phyloP scores from a whole-genome alignment of 2,797 vertebrate species.

The Cynopterus sphinx region DNA sequence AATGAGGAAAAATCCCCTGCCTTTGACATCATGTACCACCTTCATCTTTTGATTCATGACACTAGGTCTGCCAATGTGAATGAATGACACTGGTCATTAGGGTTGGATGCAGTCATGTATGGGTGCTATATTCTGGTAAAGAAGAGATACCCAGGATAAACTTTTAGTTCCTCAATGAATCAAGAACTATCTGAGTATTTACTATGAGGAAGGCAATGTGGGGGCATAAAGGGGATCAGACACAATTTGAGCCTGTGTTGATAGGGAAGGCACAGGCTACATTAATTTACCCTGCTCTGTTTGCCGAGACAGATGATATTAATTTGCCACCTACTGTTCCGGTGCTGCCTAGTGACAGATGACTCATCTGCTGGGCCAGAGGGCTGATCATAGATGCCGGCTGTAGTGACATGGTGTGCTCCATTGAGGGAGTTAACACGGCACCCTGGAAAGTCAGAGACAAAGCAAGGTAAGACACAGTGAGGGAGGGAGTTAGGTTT shows the following conservation, averaged over 20 bases:
- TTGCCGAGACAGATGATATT: conserved; percentile 48
- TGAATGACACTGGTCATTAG: not conserved
- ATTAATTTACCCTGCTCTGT: conserved; percentile 32
- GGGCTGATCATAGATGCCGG: conserved; percentile 95
- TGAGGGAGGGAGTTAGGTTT: not conserved
- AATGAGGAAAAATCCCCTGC: not conserved
- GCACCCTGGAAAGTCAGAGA: conserved; percentile 89
- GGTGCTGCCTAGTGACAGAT: conserved; percentile 94
- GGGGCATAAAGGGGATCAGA: not conserved
- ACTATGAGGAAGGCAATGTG: not conserved
- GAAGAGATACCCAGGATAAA: not conserved
- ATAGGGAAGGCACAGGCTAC: not conserved
- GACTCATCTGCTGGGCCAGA: conserved; percentile 97
- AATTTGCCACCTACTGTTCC: conserved; percentile 92
- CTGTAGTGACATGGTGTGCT: conserved; percentile 98
- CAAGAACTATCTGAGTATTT: conserved; percentile 24
- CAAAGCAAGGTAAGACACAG: not conserved
- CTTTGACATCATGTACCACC: not conserved
- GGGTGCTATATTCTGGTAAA: not conserved
- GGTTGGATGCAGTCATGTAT: not conserved
- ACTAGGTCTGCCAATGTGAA: not conserved
- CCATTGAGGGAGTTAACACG: conserved; percentile 98
- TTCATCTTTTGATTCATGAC: not conserved
- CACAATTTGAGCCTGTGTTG: not conserved
- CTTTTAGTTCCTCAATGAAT: not conserved